Percentiles rank a stretch among this genome's conserved stretches.
Conservation (phyloP, 35 echinoderm and acorn worm genomes). For the Lytechinus pictus region DNA sequence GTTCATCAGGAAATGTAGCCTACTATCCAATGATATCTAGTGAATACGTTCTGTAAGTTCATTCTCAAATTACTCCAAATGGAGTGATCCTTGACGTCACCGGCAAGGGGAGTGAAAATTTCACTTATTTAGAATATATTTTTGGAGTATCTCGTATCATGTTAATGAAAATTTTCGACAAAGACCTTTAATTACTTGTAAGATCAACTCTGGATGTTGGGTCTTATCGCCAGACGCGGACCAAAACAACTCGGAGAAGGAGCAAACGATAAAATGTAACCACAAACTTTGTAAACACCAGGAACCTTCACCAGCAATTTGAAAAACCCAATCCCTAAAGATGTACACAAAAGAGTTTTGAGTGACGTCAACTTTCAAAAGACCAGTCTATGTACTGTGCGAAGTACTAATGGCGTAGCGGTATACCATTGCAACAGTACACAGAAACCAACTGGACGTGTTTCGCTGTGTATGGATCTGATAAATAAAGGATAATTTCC, state of each 20-base stretch:
- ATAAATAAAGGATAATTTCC: neutral
- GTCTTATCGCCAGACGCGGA: neutral
- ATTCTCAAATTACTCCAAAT: too few species aligned
- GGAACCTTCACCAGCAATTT: neutral
- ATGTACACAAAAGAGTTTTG: neutral
- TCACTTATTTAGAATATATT: too few species aligned
- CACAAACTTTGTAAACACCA: conserved; percentile 18
- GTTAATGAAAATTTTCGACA: too few species aligned
- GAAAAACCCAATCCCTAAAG: neutral
- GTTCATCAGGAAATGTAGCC: too few species aligned
- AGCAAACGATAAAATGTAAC: neutral
- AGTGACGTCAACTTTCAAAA: neutral
- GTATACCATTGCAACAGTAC: neutral
- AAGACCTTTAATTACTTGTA: too few species aligned
- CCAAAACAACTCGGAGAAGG: neutral
- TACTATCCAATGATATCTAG: too few species aligned
- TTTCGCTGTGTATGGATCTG: neutral
- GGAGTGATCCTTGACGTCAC: too few species aligned
- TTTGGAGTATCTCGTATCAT: too few species aligned
- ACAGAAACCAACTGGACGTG: neutral
- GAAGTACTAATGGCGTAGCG: neutral
- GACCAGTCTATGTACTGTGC: neutral
- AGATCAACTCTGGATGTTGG: too few species aligned
- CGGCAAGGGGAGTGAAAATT: too few species aligned
- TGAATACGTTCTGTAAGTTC: too few species aligned